Evolutionary conservation across 2,888 invertebrate genomes (phyloP), one percentile per base, ranked within the genome.

Genomic region (Tanypteryx hageni): DNA sequence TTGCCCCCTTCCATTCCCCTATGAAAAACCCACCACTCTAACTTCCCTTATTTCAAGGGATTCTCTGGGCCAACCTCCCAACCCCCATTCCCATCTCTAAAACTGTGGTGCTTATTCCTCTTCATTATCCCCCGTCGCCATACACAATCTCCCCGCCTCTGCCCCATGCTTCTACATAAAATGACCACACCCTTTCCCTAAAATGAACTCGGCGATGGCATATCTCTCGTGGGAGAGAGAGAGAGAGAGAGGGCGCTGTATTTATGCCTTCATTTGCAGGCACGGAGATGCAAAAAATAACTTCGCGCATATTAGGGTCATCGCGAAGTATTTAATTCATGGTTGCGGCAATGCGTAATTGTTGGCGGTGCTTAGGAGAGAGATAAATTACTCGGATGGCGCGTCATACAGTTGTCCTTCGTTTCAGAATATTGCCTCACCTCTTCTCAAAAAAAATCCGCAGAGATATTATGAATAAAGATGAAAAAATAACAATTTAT

Each of bases 51-150:
- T 86, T 86, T 56, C 59, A 22, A 16, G 59, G 86, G 86, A 86
- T 86, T 61, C 61, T 13, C 86, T 57, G 22, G 57, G 22, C 59
- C 59, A 76, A 76, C 44, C 44, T 22, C 44, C 64, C 89, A 31
- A 16, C 64, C 56, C 68, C 44, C 11, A 10, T 7, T 57, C 83
- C n/a, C 44, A 31, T 44, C 18, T n/a, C 89, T 44, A 44, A 89
- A 59, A 86, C 86, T 18, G 61, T n/a, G 89, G 89, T 89, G 89
- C 89, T 89, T 89, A 89, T 89, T 89, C 89, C 89, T 89, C 89
- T 89, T 89, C 89, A 89, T 89, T 89, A 89, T 89, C 89, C 64
- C 11, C 86, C 61, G 16, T 16, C 16, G 14, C 58, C 18, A 13
- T 27, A 27, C 18, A 59, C 59, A 22, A 31, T 31, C 59, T 31